Percentiles rank a stretch among this genome's conserved stretches.
Evolutionary conservation across 2,113 vertebrate species (phyloP).

Genomic region (Ranitomeya variabilis): DNA sequence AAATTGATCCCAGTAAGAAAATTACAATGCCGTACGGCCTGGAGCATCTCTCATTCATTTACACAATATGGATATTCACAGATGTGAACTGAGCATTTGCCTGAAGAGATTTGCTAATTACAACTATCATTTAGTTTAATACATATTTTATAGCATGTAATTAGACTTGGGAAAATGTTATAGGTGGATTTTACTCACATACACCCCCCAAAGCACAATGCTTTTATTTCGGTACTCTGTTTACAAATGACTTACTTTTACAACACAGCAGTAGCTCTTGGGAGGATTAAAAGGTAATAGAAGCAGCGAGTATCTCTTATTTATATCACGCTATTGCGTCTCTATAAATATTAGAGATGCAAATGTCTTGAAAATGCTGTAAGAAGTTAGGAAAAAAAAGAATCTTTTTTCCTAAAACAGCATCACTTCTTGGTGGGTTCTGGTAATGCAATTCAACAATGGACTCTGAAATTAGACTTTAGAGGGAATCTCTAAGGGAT

Average conservation of each 20-base stretch:
- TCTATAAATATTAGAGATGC: not conserved
- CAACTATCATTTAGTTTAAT: slow-evolving; percentile 48
- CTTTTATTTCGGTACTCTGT: slow-evolving; percentile 17
- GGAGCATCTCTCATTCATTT: slow-evolving; percentile 30
- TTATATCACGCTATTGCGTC: not conserved
- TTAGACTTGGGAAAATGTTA: slow-evolving; percentile 48
- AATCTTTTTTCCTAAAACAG: not conserved
- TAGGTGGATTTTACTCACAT: slow-evolving; percentile 40
- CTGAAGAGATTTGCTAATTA: slow-evolving; percentile 48
- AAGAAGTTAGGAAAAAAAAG: not conserved
- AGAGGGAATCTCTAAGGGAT: too few relatives aligned
- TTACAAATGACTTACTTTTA: slow-evolving; percentile 50
- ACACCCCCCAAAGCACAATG: slow-evolving; percentile 38
- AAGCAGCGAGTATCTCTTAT: slow-evolving; percentile 12
- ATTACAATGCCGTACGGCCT: slow-evolving; percentile 29
- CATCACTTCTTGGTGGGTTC: not conserved
- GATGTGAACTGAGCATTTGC: slow-evolving; percentile 41
- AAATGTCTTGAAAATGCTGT: not conserved
- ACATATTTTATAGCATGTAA: slow-evolving; percentile 52
- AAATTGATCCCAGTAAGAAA: slow-evolving; percentile 37
- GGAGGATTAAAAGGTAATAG: slow-evolving; percentile 26
- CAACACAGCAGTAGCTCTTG: slow-evolving; percentile 30
- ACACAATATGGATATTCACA: slow-evolving; percentile 48
- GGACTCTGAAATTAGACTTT: too few relatives aligned
- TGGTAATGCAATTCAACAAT: not conserved